These are phyloP conservation scores for Lydus trimaculatus DNA, from an alignment of 2,888 invertebrate genomes.

Conservation along the genomic window DNA sequence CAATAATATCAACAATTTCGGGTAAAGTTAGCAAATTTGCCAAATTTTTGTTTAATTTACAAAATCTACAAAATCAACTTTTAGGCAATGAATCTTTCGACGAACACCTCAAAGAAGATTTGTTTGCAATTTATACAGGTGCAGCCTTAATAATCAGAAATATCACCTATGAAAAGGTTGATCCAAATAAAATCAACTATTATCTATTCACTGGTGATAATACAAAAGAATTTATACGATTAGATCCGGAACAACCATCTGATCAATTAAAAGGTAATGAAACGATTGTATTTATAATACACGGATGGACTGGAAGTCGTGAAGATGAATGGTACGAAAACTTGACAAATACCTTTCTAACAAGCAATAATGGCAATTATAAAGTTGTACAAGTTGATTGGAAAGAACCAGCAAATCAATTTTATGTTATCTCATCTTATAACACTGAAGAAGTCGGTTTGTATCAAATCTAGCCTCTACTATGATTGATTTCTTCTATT, in stretches of 20 bases:
- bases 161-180: constrained; percentile 39
- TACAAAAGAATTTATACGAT: constrained; percentile 35
- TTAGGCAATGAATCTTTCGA: constrained; percentile 27
- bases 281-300: constrained; percentile 44
- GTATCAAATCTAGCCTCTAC: constrained; percentile 18
- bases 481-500: background rate
- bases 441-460: constrained; percentile 49
- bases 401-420: constrained; percentile 44
- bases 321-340: constrained; percentile 43
- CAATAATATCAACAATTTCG: background rate
- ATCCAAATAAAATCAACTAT: constrained; percentile 41
- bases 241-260: constrained; percentile 38
- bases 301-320: constrained; percentile 46
- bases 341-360: constrained; percentile 46
- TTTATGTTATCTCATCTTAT: constrained; percentile 45
- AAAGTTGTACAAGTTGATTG: constrained; percentile 49
- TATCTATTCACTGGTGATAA: constrained; percentile 39
- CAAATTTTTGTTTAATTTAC: background rate
- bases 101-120: constrained; percentile 39
- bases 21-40: background rate
- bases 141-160: constrained; percentile 41
- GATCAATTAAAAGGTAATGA: constrained; percentile 31
- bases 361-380: constrained; percentile 31
- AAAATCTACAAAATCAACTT: background rate
- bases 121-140: constrained; percentile 46